phyloP scores from a whole-genome alignment of 2,888 invertebrate genomes.

The Drosophila eohydei region DNA sequence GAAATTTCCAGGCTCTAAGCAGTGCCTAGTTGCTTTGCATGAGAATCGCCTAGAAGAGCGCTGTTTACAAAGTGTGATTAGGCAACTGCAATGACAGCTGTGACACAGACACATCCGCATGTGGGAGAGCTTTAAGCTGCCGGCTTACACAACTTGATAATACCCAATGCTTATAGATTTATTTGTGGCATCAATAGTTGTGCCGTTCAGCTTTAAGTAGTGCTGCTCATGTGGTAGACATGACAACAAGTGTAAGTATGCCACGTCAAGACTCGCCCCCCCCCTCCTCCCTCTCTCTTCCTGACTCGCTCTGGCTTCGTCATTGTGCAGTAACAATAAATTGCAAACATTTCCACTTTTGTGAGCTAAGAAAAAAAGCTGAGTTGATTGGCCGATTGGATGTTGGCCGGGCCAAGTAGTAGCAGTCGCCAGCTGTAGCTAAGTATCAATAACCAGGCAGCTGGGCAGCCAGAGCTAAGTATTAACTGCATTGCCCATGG shows the following conservation, averaged over 20 bases:
- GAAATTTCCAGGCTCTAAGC: too few relatives aligned
- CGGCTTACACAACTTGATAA: neutral
- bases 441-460: conserved; percentile 53
- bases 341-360: conserved; percentile 63
- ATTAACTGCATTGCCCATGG: conserved; percentile 47
- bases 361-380: conserved; percentile 11
- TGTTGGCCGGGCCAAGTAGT: conserved; percentile 14
- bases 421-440: conserved; percentile 46
- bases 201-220: neutral
- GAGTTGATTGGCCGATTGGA: conserved; percentile 33
- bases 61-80: neutral
- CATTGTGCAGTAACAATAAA: conserved; percentile 63
- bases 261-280: conserved; percentile 1
- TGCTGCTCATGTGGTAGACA: neutral
- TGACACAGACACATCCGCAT: too few relatives aligned
- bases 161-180: neutral
- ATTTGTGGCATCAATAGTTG: neutral
- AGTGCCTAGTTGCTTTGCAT: neutral
- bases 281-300: too few relatives aligned
- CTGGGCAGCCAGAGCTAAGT: conserved; percentile 25
- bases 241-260: conserved; percentile 7
- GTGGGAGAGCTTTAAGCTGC: too few relatives aligned
- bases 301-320: neutral
- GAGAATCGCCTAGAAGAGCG: conserved; percentile 1
- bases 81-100: conserved; percentile 1